Percentiles rank a stretch among this genome's conserved stretches.
These are phyloP conservation scores for Thumatha senex DNA, from an alignment of 2,888 invertebrate species.

Conservation along the genomic window DNA sequence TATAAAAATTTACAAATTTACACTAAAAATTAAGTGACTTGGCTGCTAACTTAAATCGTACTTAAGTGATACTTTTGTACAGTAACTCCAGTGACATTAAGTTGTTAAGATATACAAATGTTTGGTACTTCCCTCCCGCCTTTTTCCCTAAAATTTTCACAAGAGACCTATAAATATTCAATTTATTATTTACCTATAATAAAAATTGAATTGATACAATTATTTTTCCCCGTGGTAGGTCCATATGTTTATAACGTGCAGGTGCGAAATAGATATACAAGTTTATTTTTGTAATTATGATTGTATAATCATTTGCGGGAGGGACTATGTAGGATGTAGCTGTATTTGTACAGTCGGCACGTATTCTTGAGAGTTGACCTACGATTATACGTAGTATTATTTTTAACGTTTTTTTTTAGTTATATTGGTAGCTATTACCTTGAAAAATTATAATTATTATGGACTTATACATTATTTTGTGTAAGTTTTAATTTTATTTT, in stretches of 20 bases:
- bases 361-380: conserved; percentile 29
- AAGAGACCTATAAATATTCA: too few relatives aligned
- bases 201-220: background rate
- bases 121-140: background rate
- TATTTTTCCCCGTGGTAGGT: background rate
- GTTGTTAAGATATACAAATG: conserved; percentile 29
- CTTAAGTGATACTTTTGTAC: conserved; percentile 56
- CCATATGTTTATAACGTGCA: background rate
- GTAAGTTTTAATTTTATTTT: conserved; percentile 21
- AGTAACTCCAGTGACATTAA: conserved; percentile 58
- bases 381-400: conserved; percentile 41
- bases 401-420: conserved; percentile 30
- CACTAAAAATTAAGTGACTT: conserved; percentile 27
- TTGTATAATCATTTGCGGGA: background rate
- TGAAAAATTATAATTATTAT: conserved; percentile 19
- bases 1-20: conserved; percentile 33
- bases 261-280: background rate
- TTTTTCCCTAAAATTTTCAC: too few relatives aligned
- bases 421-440: conserved; percentile 46
- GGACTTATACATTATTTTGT: conserved; percentile 30
- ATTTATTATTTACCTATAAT: background rate
- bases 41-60: conserved; percentile 72
- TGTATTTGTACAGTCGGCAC: conserved; percentile 9
- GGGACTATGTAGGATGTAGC: background rate
- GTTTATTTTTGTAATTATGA: background rate